Evolutionary conservation across 2,113 vertebrate genomes (phyloP).

Genomic region (Eupsittula cactorum): DNA sequence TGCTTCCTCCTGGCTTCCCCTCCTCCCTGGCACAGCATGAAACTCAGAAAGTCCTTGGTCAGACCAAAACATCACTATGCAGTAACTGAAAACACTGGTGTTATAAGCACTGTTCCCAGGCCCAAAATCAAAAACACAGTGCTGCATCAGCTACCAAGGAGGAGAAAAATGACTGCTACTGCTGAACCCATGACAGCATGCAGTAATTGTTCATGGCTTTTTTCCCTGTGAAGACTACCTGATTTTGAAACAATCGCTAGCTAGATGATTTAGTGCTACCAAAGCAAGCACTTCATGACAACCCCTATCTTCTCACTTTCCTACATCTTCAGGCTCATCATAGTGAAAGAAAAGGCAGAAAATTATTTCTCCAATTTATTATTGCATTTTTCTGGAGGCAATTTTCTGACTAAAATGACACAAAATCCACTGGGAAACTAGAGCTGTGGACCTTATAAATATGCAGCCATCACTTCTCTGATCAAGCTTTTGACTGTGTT

Average conservation of each 20-base stretch:
- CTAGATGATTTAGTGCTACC: not conserved
- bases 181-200: not conserved
- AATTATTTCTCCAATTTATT: conserved; percentile 66
- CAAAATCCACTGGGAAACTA: conserved; percentile 66
- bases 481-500: conserved; percentile 70
- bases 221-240: not conserved
- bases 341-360: conserved; percentile 35
- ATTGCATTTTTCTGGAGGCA: conserved; percentile 69
- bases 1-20: no score
- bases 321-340: conserved; percentile 19
- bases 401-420: conserved; percentile 76
- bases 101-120: no score
- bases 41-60: no score
- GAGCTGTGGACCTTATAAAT: conserved; percentile 61
- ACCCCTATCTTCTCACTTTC: conserved; percentile 41
- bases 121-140: no score
- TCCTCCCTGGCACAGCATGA: no score
- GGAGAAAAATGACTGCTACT: no score
- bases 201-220: not conserved
- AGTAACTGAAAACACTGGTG: no score
- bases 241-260: not conserved
- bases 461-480: conserved; percentile 53
- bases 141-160: no score
- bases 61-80: no score
- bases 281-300: conserved; percentile 21